A percentile compares a stretch with the other conserved stretches of the same genome.
Evolutionary conservation across 2,797 vertebrate genomes (phyloP).

Genomic region (Bovichtus variegatus): DNA sequence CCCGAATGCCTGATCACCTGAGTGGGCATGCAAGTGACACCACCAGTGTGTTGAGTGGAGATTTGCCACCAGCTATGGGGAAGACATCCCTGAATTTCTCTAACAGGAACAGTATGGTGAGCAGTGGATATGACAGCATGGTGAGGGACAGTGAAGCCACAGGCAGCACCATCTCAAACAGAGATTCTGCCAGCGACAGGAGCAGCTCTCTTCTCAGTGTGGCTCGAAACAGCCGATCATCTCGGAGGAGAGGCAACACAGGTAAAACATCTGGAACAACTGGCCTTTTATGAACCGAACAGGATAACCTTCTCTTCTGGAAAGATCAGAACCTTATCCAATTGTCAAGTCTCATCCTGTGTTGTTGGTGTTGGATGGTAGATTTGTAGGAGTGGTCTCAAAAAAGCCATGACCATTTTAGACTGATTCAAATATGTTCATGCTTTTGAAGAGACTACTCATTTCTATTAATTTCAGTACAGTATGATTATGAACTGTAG

Average conservation of each 20-base stretch:
- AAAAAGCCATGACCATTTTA: neutral
- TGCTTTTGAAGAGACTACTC: neutral
- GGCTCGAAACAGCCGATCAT: conserved; percentile 87
- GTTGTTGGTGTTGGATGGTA: conserved; percentile 5
- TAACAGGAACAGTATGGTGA: conserved; percentile 89
- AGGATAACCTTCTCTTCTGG: conserved; percentile 1
- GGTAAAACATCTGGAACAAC: conserved; percentile 79
- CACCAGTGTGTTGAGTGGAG: conserved; percentile 93
- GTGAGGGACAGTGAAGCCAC: conserved; percentile 95
- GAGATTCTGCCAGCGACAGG: conserved; percentile 94
- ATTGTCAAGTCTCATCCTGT: neutral
- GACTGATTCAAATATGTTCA: neutral
- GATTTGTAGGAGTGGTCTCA: neutral
- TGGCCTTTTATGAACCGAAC: conserved; percentile 28
- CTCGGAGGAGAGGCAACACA: conserved; percentile 89
- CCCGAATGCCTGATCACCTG: conserved; percentile 88
- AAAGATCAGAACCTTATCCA: conserved; percentile 2
- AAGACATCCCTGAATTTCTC: conserved; percentile 95
- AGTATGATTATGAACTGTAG: neutral
- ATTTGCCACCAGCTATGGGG: conserved; percentile 97
- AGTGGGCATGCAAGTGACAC: conserved; percentile 93
- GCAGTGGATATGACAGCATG: conserved; percentile 98
- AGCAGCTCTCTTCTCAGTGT: conserved; percentile 85
- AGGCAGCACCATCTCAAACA: conserved; percentile 89
- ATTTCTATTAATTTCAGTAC: neutral